A percentile compares a stretch with the other conserved stretches of the same genome.
phyloP scores from a whole-genome alignment of 2,888 invertebrate genomes.

The Eupithecia subfuscata region DNA sequence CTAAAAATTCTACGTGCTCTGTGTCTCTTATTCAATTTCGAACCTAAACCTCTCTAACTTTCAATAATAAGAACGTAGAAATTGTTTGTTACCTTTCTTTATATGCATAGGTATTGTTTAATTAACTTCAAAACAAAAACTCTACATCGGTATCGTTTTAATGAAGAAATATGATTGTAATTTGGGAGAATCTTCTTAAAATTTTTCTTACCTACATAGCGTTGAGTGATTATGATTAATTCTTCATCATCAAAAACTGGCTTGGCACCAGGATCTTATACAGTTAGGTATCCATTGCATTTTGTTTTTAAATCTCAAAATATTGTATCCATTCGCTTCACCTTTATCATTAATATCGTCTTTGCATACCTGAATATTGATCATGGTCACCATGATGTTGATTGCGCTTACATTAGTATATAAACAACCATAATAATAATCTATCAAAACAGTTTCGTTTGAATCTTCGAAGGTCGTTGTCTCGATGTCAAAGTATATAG shows the following conservation, averaged over 20 bases:
- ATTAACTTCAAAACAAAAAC: neutral
- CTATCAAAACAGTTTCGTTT: constrained; percentile 52
- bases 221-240: neutral
- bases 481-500: constrained; percentile 31
- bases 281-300: constrained; percentile 14
- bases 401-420: constrained; percentile 51
- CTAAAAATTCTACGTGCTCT: constrained; percentile 16
- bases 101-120: neutral
- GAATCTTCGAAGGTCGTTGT: constrained; percentile 46
- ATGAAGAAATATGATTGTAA: constrained; percentile 10
- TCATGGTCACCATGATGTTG: constrained; percentile 65
- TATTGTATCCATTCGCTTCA: constrained; percentile 20
- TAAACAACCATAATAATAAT: constrained; percentile 35
- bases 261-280: constrained; percentile 26
- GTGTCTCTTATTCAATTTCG: neutral
- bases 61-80: neutral
- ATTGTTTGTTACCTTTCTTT: neutral
- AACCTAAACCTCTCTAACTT: neutral
- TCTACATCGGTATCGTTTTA: constrained; percentile 1
- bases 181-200: neutral
- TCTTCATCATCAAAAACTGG: constrained; percentile 11
- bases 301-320: constrained; percentile 17
- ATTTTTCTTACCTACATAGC: neutral
- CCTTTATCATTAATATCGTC: constrained; percentile 58
- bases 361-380: constrained; percentile 68